Evolutionary conservation across 2,888 invertebrate genomes (phyloP).

Genomic region (Aspidapion aeneum): DNA sequence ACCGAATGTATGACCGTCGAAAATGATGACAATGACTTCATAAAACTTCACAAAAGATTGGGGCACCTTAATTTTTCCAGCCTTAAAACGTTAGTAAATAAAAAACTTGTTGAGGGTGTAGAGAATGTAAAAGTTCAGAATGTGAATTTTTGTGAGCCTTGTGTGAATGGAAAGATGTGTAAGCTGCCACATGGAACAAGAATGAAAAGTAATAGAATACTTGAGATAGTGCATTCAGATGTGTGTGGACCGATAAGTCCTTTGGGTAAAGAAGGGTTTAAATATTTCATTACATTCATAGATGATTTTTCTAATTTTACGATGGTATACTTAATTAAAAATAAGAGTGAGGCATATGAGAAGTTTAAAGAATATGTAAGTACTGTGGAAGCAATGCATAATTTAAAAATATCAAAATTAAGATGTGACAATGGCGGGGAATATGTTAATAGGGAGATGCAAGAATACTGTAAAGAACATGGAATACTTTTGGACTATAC

Average conservation of each 20-base stretch:
- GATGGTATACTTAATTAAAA: conserved; percentile 10
- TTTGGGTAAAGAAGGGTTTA: conserved; percentile 6
- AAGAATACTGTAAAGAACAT: too few species aligned
- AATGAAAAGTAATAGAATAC: conserved; percentile 19
- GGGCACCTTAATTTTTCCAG: too few species aligned
- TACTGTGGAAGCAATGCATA: too few species aligned
- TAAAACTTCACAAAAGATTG: not conserved
- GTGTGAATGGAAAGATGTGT: conserved; percentile 24
- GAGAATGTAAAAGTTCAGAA: too few species aligned
- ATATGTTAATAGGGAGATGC: too few species aligned
- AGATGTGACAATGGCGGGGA: too few species aligned
- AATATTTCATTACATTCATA: too few species aligned
- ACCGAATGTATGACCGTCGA: conserved; percentile 1
- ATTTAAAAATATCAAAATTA: conserved; percentile 12
- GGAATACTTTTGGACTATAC: too few species aligned
- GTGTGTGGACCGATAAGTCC: conserved; percentile 22
- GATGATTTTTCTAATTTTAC: conserved; percentile 10
- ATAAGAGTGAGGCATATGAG: conserved; percentile 10
- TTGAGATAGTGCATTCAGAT: conserved; percentile 24
- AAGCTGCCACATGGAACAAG: conserved; percentile 21
- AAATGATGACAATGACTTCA: not conserved
- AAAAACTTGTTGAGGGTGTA: conserved; percentile 16
- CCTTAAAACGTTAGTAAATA: not conserved
- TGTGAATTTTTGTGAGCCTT: too few species aligned
- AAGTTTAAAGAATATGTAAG: conserved; percentile 10